Evolutionary conservation across 2,888 invertebrate species (phyloP), one percentile per base, ranked within the genome.

Genomic region (Sesia apiformis): DNA sequence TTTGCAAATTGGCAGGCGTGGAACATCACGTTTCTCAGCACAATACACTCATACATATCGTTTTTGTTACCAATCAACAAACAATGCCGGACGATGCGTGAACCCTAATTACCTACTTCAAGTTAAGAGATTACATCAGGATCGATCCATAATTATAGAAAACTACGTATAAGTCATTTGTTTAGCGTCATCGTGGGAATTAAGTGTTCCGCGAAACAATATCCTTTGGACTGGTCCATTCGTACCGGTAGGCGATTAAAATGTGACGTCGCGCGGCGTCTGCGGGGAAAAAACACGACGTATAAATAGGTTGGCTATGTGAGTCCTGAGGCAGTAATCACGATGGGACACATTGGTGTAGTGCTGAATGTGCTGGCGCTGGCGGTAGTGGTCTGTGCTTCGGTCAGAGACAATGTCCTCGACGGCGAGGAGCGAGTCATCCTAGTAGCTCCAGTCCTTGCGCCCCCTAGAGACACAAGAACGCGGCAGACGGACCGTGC

Each of bases 221-320:
- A 57, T 64, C 63, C 68, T 77, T 76, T 74, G 60, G 58, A 56
- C 56, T 57, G 57, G 60, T 61, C 50, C 50, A 39, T 38, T 40
- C 55, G 60, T 57, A 56, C 55, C 57, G 56, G 60, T 61, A 61
- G 60, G 61, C 66, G 61, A 43, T 59, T 65, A 55, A 64, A 50
- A 38, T 54, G 68, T 83, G 82, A 84, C 83, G 84, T 76, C 7
- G 57, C 56, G 55, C 53, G 74, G 65, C 69, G 74, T 65, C 69
- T 68, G 69, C 74, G 74, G 72, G 74, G 40, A 52, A 81, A 81
- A 81, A 81, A 66, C 78, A 64, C 65, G 64, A 65, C 63, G 67
- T 88, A 88, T 89, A 89, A 79, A 88, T 84, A 86, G 82, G 78
- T 81, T 75, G 69, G 74, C 71, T 63, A 67, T 66, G 66, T 67